A percentile compares a stretch with the other conserved stretches of the same genome.
phyloP scores from a whole-genome alignment of 2,113 vertebrate species.

The Dromaius novaehollandiae region DNA sequence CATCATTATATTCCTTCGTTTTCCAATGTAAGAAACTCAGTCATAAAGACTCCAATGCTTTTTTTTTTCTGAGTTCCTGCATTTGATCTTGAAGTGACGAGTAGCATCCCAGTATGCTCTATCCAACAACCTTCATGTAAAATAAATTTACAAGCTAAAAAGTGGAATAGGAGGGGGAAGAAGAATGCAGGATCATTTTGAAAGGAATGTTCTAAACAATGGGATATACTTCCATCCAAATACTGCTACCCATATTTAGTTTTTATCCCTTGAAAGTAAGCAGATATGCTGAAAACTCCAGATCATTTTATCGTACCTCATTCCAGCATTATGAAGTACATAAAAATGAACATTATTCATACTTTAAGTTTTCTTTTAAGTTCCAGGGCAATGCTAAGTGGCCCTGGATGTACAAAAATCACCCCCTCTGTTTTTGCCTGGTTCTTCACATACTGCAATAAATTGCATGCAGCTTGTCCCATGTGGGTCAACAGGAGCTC shows the following conservation, averaged over 20 bases:
- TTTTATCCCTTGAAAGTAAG: not conserved
- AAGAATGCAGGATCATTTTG: not conserved
- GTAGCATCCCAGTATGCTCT: not conserved
- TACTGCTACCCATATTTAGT: not conserved
- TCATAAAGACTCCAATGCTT: not conserved
- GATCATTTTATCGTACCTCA: not conserved
- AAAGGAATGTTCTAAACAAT: not conserved
- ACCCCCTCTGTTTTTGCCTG: not conserved
- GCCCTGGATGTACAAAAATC: not conserved
- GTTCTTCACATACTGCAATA: not conserved
- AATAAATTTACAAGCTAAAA: not conserved
- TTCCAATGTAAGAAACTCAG: not conserved
- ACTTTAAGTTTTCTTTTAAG: not conserved
- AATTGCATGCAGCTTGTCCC: not conserved
- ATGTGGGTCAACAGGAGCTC: slow-evolving; percentile 1
- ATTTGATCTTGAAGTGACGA: not conserved
- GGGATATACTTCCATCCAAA: not conserved
- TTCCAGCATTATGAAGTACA: not conserved
- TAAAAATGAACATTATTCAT: not conserved
- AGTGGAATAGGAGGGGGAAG: accelerated
- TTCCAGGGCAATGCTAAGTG: not conserved
- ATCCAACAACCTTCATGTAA: not conserved
- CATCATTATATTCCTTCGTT: not conserved
- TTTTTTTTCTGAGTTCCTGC: not conserved
- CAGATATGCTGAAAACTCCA: not conserved